Evolutionary conservation across 2,113 vertebrate species (phyloP).

Genomic region (Vidua chalybeata): DNA sequence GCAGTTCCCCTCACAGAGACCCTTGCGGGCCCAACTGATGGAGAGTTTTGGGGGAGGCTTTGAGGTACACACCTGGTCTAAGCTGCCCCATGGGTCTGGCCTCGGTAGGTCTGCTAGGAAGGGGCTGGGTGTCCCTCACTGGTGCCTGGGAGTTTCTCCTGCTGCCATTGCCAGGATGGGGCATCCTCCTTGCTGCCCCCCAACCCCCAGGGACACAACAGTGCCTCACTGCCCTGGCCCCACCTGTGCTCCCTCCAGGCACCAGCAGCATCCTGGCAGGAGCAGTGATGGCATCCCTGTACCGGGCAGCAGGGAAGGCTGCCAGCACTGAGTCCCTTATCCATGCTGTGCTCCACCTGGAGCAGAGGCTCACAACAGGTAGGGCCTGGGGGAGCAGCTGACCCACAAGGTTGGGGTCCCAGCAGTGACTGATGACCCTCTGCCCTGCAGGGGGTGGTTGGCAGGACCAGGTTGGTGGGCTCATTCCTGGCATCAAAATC

Average conservation of each 20-base stretch:
- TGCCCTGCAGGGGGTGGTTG: conserved; percentile 87
- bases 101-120: conserved; percentile 77
- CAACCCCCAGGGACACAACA: accelerated
- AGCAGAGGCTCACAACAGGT: conserved; percentile 96
- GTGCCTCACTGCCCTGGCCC: not conserved
- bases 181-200: accelerated
- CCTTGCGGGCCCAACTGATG: conserved; percentile 82
- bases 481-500: conserved; percentile 89
- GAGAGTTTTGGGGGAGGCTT: conserved; percentile 83
- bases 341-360: conserved; percentile 89
- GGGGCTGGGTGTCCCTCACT: not conserved
- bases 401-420: accelerated
- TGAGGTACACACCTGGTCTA: conserved; percentile 92
- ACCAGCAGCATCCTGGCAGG: conserved; percentile 98
- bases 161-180: not conserved
- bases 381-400: not conserved
- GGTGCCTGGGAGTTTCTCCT: not conserved
- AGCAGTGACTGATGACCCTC: not conserved
- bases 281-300: conserved; percentile 84
- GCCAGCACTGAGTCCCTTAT: conserved; percentile 83
- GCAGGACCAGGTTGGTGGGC: conserved; percentile 96
- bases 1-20: conserved; percentile 69
- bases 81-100: conserved; percentile 91
- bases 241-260: conserved; percentile 68
- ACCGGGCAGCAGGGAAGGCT: conserved; percentile 78